Evolutionary conservation across 2,797 vertebrate species (phyloP).

Genomic region (Fistularia commersonii): DNA sequence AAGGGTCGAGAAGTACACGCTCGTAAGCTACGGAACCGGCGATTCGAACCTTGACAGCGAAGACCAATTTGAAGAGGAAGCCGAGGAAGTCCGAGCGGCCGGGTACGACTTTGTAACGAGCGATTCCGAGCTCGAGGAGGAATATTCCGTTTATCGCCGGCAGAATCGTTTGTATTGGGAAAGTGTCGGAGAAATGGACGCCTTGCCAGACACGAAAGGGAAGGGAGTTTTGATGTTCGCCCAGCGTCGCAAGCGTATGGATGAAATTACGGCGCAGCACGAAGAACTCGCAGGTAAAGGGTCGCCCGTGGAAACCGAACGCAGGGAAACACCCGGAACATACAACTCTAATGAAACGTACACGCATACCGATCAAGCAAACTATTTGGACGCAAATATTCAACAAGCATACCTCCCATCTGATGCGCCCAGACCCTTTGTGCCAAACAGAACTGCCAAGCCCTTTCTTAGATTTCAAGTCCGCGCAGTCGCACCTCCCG

Average conservation of each 20-base stretch:
- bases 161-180: constrained; percentile 78
- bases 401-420: constrained; percentile 60
- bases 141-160: constrained; percentile 73
- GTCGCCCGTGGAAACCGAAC: constrained; percentile 58
- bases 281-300: constrained; percentile 80
- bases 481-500: constrained; percentile 63
- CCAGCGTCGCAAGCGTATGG: constrained; percentile 87
- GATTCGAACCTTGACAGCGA: constrained; percentile 72
- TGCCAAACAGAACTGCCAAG: constrained; percentile 87
- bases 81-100: constrained; percentile 68
- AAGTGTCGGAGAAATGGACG: constrained; percentile 83
- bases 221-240: constrained; percentile 96
- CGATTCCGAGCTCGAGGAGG: constrained; percentile 86
- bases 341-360: constrained; percentile 46
- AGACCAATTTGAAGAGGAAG: constrained; percentile 69
- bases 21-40: constrained; percentile 91
- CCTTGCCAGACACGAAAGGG: constrained; percentile 85
- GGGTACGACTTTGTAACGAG: constrained; percentile 78
- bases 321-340: constrained; percentile 20
- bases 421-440: constrained; percentile 64
- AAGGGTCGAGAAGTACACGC: constrained; percentile 86
- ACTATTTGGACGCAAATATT: constrained; percentile 63
- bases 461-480: constrained; percentile 82
- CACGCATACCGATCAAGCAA: constrained; percentile 41
- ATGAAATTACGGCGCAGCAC: constrained; percentile 84